Evolutionary conservation across 2,888 invertebrate species (phyloP).

Genomic region (Eristalis intricaria): DNA sequence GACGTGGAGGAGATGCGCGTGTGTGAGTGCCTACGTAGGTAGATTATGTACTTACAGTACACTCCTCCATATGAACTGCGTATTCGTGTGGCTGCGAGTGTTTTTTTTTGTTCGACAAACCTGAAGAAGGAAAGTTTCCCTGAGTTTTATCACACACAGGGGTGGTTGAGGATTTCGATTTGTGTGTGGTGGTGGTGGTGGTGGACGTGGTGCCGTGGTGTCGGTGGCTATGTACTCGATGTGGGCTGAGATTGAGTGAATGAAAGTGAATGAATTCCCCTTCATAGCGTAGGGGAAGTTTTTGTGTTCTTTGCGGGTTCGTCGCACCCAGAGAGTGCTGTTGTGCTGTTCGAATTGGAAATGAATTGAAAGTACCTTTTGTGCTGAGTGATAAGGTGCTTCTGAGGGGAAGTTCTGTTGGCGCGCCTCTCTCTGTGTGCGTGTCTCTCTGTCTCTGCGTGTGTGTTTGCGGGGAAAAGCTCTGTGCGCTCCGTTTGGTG

Average conservation of each 20-base stretch:
- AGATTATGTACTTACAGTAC: conserved; percentile 68
- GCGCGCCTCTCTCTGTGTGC: neutral
- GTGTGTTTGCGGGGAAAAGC: conserved; percentile 55
- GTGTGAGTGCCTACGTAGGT: conserved; percentile 60
- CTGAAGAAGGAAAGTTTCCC: conserved; percentile 65
- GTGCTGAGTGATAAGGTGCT: conserved; percentile 52
- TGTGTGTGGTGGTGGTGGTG: conserved; percentile 28
- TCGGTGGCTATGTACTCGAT: conserved; percentile 25
- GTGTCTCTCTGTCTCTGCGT: neutral
- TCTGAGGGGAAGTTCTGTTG: conserved; percentile 33
- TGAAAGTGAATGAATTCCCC: conserved; percentile 41
- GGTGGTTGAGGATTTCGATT: conserved; percentile 31
- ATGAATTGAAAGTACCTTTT: conserved; percentile 58
- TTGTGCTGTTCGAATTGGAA: conserved; percentile 56
- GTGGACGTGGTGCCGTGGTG: neutral
- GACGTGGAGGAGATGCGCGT: conserved; percentile 61
- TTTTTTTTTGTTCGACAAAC: conserved; percentile 17
- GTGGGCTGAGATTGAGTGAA: conserved; percentile 45
- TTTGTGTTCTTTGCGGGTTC: conserved; percentile 37
- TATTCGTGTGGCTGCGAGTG: conserved; percentile 49
- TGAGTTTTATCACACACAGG: conserved; percentile 45
- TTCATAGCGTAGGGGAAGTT: conserved; percentile 34
- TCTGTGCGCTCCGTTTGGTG: neutral
- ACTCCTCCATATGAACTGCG: conserved; percentile 70
- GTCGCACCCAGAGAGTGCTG: conserved; percentile 57